Evolutionary conservation across 2,888 invertebrate genomes (phyloP), one percentile per base, ranked within the genome.

Genomic region (Orchestes rusci): DNA sequence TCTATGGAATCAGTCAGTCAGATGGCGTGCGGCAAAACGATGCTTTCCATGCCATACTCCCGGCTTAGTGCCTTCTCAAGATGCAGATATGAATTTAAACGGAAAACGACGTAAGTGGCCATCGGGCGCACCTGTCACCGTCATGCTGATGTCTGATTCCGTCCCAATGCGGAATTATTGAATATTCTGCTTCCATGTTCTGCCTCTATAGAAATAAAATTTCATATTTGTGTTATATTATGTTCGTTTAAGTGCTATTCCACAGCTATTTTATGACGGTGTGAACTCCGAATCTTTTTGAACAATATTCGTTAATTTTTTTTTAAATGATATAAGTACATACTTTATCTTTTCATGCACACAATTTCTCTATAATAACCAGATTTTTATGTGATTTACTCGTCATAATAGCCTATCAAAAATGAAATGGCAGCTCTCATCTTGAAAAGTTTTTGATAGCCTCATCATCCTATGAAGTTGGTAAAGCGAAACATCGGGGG

Each of bases 51-150:
- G n/a, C n/a, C n/a, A 34, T 46, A 35, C 38, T 36, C 31, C 32
- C 43, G 44, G 48, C 44, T 48, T 48, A 48, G 43, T 43, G 48
- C 43, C 46, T 43, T 50, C 46, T 46, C 51, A 56, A 59, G 56
- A 57, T 58, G 53, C 57, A 59, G 62, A 62, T 62, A 62, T 60
- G 62, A 62, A 59, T 59, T 60, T 61, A 59, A 62, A 59, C 58
- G 53, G 59, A 50, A 34, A 53, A 42, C 45, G 43, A 42, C 55
- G 43, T 48, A 48, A 53, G 57, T 46, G 53, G 53, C 58, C 58
- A 62, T 62, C 59, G 48, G 39, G 45, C 43, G 48, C 62, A 62
- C 62, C 62, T 62, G 62, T 55, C 54, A 51, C 60, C 52, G 16
- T 16, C 34, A 34, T 34, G 35, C 35, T 37, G 55, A 56, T 58